Evolutionary conservation across 2,113 vertebrate genomes (phyloP), one percentile per base, ranked within the genome.

Genomic region (Odocoileus hemionus): DNA sequence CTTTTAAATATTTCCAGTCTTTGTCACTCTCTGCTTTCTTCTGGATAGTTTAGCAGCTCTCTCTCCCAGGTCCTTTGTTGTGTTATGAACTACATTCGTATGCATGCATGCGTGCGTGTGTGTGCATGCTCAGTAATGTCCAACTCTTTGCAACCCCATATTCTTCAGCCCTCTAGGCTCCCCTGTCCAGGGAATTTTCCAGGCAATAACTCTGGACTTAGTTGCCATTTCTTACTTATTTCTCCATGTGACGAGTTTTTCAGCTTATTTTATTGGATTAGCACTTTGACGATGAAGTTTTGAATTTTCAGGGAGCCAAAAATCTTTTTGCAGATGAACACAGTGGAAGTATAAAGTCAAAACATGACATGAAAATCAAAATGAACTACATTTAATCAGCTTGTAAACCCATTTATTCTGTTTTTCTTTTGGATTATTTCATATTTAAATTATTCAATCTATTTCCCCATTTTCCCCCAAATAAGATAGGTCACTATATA

Each of bases 321-420:
- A 97, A 86, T 5, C 2, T 9, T 57, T 88, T 47, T 79, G 8
- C 43, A 82, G 67, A 60, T 74, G 47, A 94, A 74, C 21, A 88
- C 89, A 13, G 8, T 80, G 15, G 36, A 91, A 92, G 13, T 36
- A 39, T 88, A 64, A 74, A 88, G 30, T 95, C 50, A 95, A 96
- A 94, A 90, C 50, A 36, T 93, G 60, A 88, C 33, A 78, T n/a
- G 43, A 82, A 86, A 97, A 83, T 78, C n/a, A 74, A n/a, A 25
- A 57, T 64, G n/a, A 74, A 70, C 6, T 91, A 57, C 15, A 54
- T 54, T 91, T 89, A 93, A 67, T 36, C 25, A 86, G 21, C 13
- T 54, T 86, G 1, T 61, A 76, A 90, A 55, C 7, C 0, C 19
- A 23, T 60, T 13, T 6, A 43, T 2, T 88, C 16, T 26, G 52